Percentiles rank a stretch among this genome's conserved stretches.
These are phyloP conservation scores for Marmota monax DNA, from an alignment of 2,113 vertebrate species.

Conservation along the genomic window DNA sequence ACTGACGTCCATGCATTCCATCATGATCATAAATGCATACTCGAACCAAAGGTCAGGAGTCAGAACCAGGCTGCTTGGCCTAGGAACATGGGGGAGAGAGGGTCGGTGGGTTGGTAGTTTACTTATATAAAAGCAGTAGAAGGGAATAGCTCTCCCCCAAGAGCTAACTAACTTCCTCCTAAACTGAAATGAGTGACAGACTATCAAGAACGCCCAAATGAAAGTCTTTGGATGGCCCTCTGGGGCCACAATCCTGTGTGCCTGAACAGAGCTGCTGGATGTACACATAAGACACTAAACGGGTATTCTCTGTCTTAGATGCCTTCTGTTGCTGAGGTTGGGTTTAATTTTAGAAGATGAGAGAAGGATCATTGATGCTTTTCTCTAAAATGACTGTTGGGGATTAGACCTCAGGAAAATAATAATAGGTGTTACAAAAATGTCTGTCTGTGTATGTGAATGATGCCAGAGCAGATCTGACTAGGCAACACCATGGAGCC, in stretches of 20 bases:
- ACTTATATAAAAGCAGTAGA: slow-evolving; percentile 12
- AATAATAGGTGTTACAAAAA: neutral
- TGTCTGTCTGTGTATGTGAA: neutral
- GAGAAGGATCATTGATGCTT: neutral
- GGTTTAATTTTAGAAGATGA: neutral
- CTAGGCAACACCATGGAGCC: neutral
- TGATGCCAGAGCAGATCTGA: neutral
- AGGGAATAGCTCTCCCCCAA: neutral
- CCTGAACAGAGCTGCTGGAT: neutral
- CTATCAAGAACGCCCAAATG: neutral
- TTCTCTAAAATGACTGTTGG: neutral
- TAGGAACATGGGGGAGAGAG: neutral
- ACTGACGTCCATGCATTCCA: slow-evolving; percentile 57
- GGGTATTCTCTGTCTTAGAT: neutral
- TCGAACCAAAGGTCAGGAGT: neutral
- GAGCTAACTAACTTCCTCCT: neutral
- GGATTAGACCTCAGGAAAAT: neutral
- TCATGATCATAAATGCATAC: neutral
- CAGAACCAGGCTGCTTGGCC: neutral
- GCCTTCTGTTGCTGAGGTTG: neutral
- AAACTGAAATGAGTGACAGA: neutral
- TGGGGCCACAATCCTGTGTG: neutral
- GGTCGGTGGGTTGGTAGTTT: neutral
- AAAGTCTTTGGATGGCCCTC: neutral
- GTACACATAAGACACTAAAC: neutral